phyloP scores from a whole-genome alignment of 2,888 invertebrate species.

The Yponomeuta sedellus region DNA sequence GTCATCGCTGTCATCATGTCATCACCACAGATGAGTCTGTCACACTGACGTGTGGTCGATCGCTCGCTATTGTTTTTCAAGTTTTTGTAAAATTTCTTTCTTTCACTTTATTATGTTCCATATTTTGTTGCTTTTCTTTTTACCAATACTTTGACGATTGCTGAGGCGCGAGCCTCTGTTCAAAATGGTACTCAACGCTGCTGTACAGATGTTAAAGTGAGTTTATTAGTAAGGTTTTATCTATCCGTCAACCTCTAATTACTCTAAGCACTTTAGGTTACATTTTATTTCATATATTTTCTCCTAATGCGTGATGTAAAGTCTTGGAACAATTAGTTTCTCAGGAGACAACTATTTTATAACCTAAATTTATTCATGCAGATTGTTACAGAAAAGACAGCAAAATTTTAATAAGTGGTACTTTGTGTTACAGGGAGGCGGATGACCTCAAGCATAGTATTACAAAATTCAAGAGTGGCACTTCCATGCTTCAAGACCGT shows the following conservation, averaged over 20 bases:
- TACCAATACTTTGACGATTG: conserved; percentile 68
- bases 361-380: too few relatives aligned
- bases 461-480: conserved; percentile 77
- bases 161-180: conserved; percentile 68
- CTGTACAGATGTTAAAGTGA: conserved; percentile 85
- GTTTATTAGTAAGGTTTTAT: conserved; percentile 30
- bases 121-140: conserved; percentile 42
- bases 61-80: conserved; percentile 34
- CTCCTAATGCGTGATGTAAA: too few relatives aligned
- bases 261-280: too few relatives aligned
- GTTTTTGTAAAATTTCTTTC: conserved; percentile 64
- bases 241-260: background rate
- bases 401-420: background rate
- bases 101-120: conserved; percentile 34
- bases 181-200: conserved; percentile 85
- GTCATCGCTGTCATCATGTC: too few relatives aligned
- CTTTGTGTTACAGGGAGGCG: conserved; percentile 76
- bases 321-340: too few relatives aligned
- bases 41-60: conserved; percentile 38
- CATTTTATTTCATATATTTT: too few relatives aligned
- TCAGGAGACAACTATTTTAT: too few relatives aligned
- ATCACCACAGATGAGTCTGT: background rate
- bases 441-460: conserved; percentile 84
- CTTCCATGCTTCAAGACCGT: conserved; percentile 64
- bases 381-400: background rate